These are phyloP conservation scores for Scophthalmus maximus DNA, from an alignment of 2,113 vertebrate genomes.

Conservation along the genomic window DNA sequence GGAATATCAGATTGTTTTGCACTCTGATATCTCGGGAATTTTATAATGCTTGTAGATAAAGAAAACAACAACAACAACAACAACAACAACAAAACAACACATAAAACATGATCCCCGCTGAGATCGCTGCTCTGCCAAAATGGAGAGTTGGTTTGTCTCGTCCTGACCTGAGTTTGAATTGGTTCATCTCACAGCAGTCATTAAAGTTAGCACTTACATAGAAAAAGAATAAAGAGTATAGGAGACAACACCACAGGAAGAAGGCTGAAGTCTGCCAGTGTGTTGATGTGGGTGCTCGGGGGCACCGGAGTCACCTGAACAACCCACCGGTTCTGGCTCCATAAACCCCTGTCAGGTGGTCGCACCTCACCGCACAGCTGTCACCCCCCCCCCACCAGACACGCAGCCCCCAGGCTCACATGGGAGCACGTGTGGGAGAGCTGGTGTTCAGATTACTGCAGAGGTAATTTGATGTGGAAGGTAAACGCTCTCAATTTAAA, in stretches of 20 bases:
- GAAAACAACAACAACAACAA: too few relatives aligned
- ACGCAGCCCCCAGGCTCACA: constrained; percentile 54
- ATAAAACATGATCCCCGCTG: too few relatives aligned
- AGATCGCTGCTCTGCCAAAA: constrained; percentile 8
- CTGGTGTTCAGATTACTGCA: constrained; percentile 11
- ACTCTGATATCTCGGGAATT: neutral
- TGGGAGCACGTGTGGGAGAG: constrained; percentile 64
- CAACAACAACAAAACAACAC: too few relatives aligned
- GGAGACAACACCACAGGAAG: neutral
- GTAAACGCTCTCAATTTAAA: neutral
- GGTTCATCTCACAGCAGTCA: neutral
- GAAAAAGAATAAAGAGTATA: neutral
- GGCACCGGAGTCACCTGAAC: constrained; percentile 79
- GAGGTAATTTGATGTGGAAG: neutral
- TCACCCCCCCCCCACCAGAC: constrained; percentile 4
- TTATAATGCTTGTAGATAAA: neutral
- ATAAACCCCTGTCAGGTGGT: constrained; percentile 53
- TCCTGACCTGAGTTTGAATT: neutral
- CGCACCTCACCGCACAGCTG: constrained; percentile 59
- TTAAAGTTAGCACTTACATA: too few relatives aligned
- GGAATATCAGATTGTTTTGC: neutral
- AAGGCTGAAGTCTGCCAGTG: neutral
- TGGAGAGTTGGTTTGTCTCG: neutral
- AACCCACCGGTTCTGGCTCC: constrained; percentile 70
- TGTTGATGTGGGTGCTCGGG: neutral